Evolutionary conservation across 2,113 vertebrate genomes (phyloP).

Genomic region (Microcebus murinus): DNA sequence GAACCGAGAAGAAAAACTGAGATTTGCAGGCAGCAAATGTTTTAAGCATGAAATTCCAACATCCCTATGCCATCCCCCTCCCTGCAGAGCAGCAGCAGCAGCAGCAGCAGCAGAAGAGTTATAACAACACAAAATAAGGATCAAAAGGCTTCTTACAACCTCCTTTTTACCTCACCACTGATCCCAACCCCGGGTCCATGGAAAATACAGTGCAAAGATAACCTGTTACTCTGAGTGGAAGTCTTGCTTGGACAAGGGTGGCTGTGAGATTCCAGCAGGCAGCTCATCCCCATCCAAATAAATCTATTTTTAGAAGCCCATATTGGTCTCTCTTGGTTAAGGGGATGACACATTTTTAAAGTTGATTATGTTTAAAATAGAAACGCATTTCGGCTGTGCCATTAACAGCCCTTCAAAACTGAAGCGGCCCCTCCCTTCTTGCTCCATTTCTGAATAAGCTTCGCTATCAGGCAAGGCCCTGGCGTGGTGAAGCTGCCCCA

Average conservation of each 20-base stretch:
- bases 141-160: neutral
- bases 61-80: neutral
- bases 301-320: conserved; percentile 54
- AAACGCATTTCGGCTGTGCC: conserved; percentile 56
- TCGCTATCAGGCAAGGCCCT: neutral
- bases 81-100: neutral
- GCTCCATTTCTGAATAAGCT: conserved; percentile 46
- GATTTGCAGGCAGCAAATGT: conserved; percentile 49
- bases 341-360: conserved; percentile 56
- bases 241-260: neutral
- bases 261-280: neutral
- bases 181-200: neutral
- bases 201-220: neutral
- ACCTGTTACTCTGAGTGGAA: neutral
- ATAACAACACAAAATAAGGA: neutral
- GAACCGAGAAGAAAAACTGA: conserved; percentile 50
- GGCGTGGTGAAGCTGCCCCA: neutral
- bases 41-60: conserved; percentile 29
- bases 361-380: conserved; percentile 73
- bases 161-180: neutral
- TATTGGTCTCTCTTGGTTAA: conserved; percentile 47
- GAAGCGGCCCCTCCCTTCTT: neutral
- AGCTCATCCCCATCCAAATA: conserved; percentile 8
- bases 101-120: neutral
- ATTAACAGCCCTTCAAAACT: conserved; percentile 7